These are phyloP conservation scores for Smutsia gigantea DNA, from an alignment of 2,797 vertebrate genomes.

Conservation along the genomic window DNA sequence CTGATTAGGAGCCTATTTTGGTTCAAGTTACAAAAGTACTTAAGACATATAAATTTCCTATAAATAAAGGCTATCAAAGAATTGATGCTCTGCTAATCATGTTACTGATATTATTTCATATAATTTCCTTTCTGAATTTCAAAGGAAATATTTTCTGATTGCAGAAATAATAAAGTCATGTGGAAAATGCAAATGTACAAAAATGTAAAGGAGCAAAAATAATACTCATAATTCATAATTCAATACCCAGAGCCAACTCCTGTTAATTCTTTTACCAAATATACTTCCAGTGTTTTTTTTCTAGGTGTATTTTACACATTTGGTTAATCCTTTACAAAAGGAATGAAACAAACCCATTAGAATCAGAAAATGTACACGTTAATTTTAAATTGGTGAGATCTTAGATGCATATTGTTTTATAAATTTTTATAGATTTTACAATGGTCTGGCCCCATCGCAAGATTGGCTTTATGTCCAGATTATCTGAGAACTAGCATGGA, in stretches of 20 bases:
- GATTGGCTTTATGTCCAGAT: not conserved
- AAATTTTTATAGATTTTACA: not conserved
- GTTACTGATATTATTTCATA: conserved; percentile 6
- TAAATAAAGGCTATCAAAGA: not conserved
- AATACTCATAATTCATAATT: not conserved
- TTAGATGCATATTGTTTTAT: not conserved
- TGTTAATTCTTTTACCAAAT: not conserved
- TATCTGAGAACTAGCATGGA: conserved; percentile 57
- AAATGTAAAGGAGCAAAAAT: not conserved
- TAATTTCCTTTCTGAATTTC: not conserved
- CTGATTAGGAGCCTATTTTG: not conserved
- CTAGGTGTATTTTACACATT: not conserved
- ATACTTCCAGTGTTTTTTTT: conserved; percentile 5
- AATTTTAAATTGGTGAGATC: not conserved
- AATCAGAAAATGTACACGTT: not conserved
- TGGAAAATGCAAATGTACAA: not conserved
- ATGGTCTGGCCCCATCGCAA: not conserved
- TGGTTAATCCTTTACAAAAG: not conserved
- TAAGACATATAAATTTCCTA: not conserved
- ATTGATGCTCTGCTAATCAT: not conserved
- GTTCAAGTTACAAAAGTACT: not conserved
- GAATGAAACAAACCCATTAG: not conserved
- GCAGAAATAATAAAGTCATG: not conserved
- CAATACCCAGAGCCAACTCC: not conserved
- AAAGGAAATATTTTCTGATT: not conserved